Evolutionary conservation across 2,113 vertebrate genomes (phyloP), one percentile per base, ranked within the genome.

Genomic region (Tonatia bakeri): DNA sequence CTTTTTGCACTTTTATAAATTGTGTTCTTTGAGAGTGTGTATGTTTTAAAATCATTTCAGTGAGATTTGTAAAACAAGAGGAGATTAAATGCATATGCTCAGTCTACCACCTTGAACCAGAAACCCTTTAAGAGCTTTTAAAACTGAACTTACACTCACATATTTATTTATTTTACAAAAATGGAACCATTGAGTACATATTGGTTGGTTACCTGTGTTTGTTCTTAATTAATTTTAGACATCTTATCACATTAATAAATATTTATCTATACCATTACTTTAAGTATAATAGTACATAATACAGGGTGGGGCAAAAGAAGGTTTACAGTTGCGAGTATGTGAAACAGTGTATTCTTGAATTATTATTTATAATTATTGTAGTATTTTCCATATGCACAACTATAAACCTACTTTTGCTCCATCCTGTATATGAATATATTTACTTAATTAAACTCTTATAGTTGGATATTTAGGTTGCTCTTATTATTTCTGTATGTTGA

Each of bases 191-290:
- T 89, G 54, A 75, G 28, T 54, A 70, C 36, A 52, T 80, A 87
- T 61, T 91, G 72, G 45, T 87, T 88, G 65, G n/a, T 72, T 38
- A 76, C 9, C n/a, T 90, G 31, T 79, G 40, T 84, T 67, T 81
- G 79, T 81, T 40, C 40, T 94, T 92, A 64, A 94, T 72, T 82
- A 38, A 76, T 40, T 89, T 94, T 91, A 90, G 70, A 61, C 24
- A 92, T 91, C 36, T 85, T 93, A 91, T 90, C 61, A 94, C 16
- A 76, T 69, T 72, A 97, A 70, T 83, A 90, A 94, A 96, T 86
- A 82, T 91, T 65, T 90, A 76, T 69, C 10, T 88, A 61, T 36
- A 72, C 72, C 6, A 59, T 61, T 94, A 87, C 33, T 93, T 77
- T 91, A 95, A 87, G 79, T 93, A 76, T 47, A 72, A 47, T n/a